Evolutionary conservation across 2,113 vertebrate genomes (phyloP), one percentile per base, ranked within the genome.

Genomic region (Tyrannus savana): DNA sequence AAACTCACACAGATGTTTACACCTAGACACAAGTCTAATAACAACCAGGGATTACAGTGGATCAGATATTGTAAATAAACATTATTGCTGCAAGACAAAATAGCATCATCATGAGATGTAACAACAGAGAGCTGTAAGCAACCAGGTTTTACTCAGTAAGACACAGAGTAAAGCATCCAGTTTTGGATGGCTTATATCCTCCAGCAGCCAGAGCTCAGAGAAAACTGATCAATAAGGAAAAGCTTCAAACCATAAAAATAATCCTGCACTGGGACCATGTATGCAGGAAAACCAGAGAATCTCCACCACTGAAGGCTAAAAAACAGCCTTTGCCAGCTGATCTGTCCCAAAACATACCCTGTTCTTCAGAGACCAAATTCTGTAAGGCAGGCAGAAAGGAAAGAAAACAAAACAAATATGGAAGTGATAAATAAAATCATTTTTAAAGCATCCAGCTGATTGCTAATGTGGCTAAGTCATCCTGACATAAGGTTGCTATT

Each of bases 341-440:
- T 86, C 55, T 53, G 19, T 79, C 79, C 42, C 58, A 90, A 87
- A 94, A 83, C 59, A 49, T 55, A 79, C 10, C 50, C 47, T 77
- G 21, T 42, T 39, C 35, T 86, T 80, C 75, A 94, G 72, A 46
- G 18, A 76, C 19, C 71, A 76, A 80, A 80, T 42, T 66, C 58
- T 80, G 28, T 90, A 80, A 73, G n/a, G 58, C 67, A 88, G 59
- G 46, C 55, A 90, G 42, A 93, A 90, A 97, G 44, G 10, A 93
- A 53, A 71, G 41, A 23, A 90, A 95, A 93, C 59, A 90, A 96
- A 95, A 92, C 67, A 95, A 97, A 89, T 89, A 75, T 95, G 95
- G 93, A 95, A 97, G 64, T 74, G 68, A 97, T 95, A 91, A 96
- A 93, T 82, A 95, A 91, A 90, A 90, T 74, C 3, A 92, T 42